Evolutionary conservation across 2,113 vertebrate genomes (phyloP), one percentile per base, ranked within the genome.

Genomic region (Sciurus niger): DNA sequence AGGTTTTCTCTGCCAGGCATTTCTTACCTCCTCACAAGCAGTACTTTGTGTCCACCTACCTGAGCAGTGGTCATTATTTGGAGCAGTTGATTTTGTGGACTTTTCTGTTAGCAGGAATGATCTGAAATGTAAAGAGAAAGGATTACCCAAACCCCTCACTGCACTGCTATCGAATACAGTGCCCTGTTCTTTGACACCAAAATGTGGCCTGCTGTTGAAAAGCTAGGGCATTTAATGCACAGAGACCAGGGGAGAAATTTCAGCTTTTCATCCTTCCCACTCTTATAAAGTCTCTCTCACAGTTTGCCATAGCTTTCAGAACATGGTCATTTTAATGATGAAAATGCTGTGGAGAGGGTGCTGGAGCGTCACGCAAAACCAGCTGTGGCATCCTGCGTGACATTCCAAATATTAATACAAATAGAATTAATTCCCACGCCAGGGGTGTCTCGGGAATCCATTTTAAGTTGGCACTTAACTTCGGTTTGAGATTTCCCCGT

Each of bases 381-480:
- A 82, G 90, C 95, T 85, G 58, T 4, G 17, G 88, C 96, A 65
- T 79, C 95, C 55, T 86, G 93, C n/a, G 13, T 97, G 96, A 93
- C 60, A 85, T 97, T 95, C 95, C 94, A 98, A 97, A 94, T 97
- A 98, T 96, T 96, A 97, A 97, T 88, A 17, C 28, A 96, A 97
- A 86, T 84, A 96, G 91, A 95, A 97, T 98, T 98, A 98, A 97
- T 96, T 95, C 82, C 73, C 88, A 78, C 1, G 4, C 95, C 93
- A 93, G 95, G 96, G 67, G 32, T 63, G 78, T 86, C 80, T 82
- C 24, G 0, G 94, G 92, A 93, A 94, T 97, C 96, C 97, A 95
- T 86, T 98, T 97, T 92, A 97, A 95, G 95, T 95, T 93, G 94
- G 95, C 53, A 83, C 94, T 97, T 96, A 94, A 87, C 53, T 87